These are phyloP conservation scores for Sylvietta virens DNA, from an alignment of 2,113 vertebrate genomes.

Conservation along the genomic window DNA sequence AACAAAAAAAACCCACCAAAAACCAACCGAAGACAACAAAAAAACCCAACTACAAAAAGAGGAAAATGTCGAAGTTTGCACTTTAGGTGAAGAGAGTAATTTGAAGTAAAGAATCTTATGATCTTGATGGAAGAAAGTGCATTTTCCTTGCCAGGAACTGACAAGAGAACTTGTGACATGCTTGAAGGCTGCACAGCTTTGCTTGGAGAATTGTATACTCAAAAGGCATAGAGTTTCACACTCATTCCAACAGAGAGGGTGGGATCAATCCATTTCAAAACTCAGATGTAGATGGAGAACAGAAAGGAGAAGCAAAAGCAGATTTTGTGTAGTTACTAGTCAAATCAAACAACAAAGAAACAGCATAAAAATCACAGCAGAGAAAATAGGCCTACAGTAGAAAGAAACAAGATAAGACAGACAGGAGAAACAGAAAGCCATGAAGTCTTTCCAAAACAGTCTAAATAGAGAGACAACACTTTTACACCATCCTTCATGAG, in stretches of 20 bases:
- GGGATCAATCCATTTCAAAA: not conserved
- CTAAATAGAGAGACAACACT: slow-evolving; percentile 50
- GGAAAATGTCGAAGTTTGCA: not conserved
- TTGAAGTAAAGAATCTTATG: not conserved
- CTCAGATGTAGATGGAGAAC: not conserved
- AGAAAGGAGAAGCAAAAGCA: not conserved
- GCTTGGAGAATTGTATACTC: not conserved
- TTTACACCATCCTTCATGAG: slow-evolving; percentile 34
- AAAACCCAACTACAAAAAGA: not conserved
- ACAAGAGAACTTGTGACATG: not conserved
- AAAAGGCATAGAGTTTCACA: not conserved
- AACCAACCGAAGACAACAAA: not conserved
- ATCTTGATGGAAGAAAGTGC: not conserved
- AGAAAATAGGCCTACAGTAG: not conserved
- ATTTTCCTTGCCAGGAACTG: not conserved
- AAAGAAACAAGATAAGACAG: slow-evolving; percentile 27
- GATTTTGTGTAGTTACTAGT: not conserved
- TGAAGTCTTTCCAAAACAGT: slow-evolving; percentile 45
- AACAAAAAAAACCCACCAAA: not conserved
- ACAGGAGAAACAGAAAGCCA: slow-evolving; percentile 45
- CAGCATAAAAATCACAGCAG: not conserved
- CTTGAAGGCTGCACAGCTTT: not conserved
- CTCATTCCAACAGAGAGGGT: not conserved
- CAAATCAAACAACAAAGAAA: not conserved
- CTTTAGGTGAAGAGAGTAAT: not conserved